A percentile compares a stretch with the other conserved stretches of the same genome.
phyloP scores from a whole-genome alignment of 2,113 vertebrate species.

The Larimichthys crocea region DNA sequence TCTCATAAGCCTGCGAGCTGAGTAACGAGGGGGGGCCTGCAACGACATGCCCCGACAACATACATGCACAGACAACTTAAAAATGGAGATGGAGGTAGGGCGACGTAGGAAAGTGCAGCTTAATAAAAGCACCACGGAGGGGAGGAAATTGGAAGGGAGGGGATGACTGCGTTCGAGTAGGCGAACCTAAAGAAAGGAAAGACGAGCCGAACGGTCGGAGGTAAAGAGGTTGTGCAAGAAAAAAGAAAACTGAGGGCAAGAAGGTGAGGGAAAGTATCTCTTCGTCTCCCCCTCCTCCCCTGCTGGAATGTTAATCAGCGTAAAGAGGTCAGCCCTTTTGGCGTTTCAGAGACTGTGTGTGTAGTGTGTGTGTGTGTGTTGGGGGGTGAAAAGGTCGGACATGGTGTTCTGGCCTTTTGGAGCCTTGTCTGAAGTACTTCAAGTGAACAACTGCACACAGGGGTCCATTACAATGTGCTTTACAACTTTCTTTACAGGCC shows the following conservation, averaged over 20 bases:
- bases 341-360: constrained; percentile 38
- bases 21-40: constrained; percentile 33
- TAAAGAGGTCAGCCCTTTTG: constrained; percentile 71
- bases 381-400: constrained; percentile 74
- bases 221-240: not conserved
- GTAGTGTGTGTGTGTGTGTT: constrained; percentile 15
- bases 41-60: constrained; percentile 45
- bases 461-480: constrained; percentile 51
- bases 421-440: constrained; percentile 53
- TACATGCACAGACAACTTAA: constrained; percentile 14
- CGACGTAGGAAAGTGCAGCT: not conserved
- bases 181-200: constrained; percentile 17
- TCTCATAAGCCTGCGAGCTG: constrained; percentile 23
- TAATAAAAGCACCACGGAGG: constrained; percentile 4
- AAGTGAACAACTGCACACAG: constrained; percentile 58
- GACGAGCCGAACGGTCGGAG: constrained; percentile 1
- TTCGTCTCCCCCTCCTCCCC: constrained; percentile 35
- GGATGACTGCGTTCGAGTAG: constrained; percentile 25
- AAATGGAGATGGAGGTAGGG: constrained; percentile 34
- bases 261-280: constrained; percentile 73
- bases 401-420: constrained; percentile 53
- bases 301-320: constrained; percentile 78
- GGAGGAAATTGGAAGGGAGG: constrained; percentile 28
- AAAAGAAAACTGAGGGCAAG: constrained; percentile 42
- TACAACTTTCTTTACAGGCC: constrained; percentile 45